Base-by-base conservation (phyloP, 2,113 vertebrate species). In the Ancistrus triradiatus region DNA sequence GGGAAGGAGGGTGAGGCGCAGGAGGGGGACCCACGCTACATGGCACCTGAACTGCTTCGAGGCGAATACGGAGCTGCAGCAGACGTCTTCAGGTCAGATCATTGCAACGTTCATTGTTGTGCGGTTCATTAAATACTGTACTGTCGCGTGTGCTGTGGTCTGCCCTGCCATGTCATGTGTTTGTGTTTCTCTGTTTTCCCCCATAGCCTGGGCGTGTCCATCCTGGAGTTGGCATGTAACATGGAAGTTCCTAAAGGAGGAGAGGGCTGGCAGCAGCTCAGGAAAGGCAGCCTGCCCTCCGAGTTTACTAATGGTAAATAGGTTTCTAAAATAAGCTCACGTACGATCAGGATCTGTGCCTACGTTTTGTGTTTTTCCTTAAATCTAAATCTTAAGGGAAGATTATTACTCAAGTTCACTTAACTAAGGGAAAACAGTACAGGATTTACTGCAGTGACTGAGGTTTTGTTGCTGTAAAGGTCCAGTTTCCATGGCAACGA, bases 11-110 rank as follows among this genome's bases (percentile, higher is more conserved):
- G 80, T 0, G 86, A 90, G 7, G 60, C 63, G n/a, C 93, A 92
- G 78, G 93, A 95, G 73, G 93, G 93, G 11, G 93, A 95, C 74
- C 91, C 93, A 2, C 81, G 90, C 25, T 95, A 95, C 78, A 92
- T 95, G 92, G 93, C 93, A 1, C 93, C 92, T 0, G 93, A 95
- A 78, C 80, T 95, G 55, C 85, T 95, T 14, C 78, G 73, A 14
- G 92, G 92, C 3, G 70, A 85, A 51, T 95, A 89, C 0, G 87
- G 89, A 35, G 86, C 86, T 3, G 89, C 91, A 1, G 91, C 92
- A 0, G 93, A 95, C 4, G 78, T 95, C 44, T 95, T 94, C 85
- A 95, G 93, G 93, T 95, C 69, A 69, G 8, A 18, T 35, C 1
- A 15, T 14, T 19, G 14, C 1, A 10, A 7, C 8, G 2, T 31